Conservation (phyloP, 2,797 vertebrate genomes). For the Oreochromis mossambicus region DNA sequence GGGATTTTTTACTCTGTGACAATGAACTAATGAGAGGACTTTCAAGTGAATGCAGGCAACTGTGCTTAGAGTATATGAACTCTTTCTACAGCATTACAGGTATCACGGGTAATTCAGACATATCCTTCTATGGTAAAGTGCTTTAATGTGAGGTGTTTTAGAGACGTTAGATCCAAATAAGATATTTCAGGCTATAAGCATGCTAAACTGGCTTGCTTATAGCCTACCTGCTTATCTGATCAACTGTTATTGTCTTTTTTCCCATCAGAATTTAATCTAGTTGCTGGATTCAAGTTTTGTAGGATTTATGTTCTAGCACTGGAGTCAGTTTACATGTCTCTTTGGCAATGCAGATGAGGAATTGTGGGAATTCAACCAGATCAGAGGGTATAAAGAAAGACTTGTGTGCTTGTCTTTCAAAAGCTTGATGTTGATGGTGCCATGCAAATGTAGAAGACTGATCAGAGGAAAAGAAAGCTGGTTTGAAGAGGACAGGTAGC, state of each 20-base stretch:
- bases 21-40: neutral
- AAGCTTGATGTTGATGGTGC: neutral
- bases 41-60: neutral
- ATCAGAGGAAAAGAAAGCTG: accelerated
- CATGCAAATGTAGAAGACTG: neutral
- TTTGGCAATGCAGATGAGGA: neutral
- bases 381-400: neutral
- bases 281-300: neutral
- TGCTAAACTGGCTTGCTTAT: neutral
- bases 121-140: neutral
- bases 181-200: accelerated
- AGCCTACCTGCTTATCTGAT: neutral
- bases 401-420: neutral
- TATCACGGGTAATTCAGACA: neutral
- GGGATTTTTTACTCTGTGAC: neutral
- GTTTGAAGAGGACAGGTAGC: accelerated
- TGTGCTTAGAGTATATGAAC: accelerated
- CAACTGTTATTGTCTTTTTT: neutral
- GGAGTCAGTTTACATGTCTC: neutral
- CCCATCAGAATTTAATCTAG: neutral
- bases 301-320: accelerated
- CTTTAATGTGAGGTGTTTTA: neutral
- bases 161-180: neutral
- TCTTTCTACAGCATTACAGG: neutral
- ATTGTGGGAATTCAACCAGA: accelerated